A percentile compares a stretch with the other conserved stretches of the same genome.
These are phyloP conservation scores for Ptychodera flava DNA, from an alignment of 35 echinoderm and acorn worm genomes.

Conservation along the genomic window DNA sequence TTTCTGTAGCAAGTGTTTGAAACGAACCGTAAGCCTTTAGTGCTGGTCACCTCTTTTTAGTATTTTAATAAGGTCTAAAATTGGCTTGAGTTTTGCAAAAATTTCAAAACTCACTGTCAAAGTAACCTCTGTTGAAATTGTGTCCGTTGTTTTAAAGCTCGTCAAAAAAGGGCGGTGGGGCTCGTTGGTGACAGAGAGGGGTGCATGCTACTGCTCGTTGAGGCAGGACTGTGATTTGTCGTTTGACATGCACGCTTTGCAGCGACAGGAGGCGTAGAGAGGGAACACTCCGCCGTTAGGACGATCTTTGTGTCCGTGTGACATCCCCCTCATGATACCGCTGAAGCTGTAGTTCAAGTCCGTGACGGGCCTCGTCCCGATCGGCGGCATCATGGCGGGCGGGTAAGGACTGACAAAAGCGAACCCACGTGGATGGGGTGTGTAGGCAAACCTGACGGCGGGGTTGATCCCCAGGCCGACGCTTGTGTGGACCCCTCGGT, in stretches of 20 bases:
- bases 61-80: too few species aligned
- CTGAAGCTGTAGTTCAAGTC: slow-evolving; percentile 8
- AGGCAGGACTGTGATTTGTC: neutral
- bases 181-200: too few species aligned
- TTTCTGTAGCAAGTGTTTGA: too few species aligned
- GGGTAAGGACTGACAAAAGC: slow-evolving; percentile 88
- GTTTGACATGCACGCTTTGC: neutral
- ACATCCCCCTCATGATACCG: slow-evolving; percentile 13
- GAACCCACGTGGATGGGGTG: slow-evolving; percentile 81
- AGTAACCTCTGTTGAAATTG: too few species aligned
- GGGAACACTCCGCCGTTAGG: neutral
- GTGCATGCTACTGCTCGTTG: neutral
- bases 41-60: too few species aligned
- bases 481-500: slow-evolving; percentile 31
- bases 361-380: slow-evolving; percentile 1
- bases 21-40: too few species aligned
- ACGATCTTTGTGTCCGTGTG: neutral
- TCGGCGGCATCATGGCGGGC: slow-evolving; percentile 70
- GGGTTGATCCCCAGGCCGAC: slow-evolving; percentile 50
- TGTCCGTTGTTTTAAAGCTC: too few species aligned
- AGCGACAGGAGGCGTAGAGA: neutral
- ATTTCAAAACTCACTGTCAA: too few species aligned
- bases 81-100: too few species aligned
- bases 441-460: slow-evolving; percentile 74
- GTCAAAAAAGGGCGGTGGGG: too few species aligned